phyloP scores from a whole-genome alignment of 2,888 invertebrate genomes.

The Meteorus cinctellus region DNA sequence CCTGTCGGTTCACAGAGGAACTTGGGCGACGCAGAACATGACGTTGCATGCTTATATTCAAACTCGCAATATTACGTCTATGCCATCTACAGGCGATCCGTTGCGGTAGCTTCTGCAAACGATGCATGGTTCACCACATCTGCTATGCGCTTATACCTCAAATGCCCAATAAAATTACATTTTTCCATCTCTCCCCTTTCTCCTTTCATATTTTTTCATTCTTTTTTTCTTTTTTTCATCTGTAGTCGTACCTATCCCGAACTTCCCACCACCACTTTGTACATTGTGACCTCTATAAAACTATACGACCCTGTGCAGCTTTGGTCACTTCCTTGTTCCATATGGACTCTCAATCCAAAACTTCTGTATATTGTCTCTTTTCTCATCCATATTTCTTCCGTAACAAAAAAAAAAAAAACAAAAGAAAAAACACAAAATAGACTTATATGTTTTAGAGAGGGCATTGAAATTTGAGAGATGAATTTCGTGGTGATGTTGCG shows the following conservation, averaged over 20 bases:
- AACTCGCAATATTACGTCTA: neutral
- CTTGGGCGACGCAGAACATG: neutral
- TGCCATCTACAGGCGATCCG: neutral
- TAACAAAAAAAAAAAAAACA: no score
- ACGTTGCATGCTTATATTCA: neutral
- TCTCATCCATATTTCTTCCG: neutral
- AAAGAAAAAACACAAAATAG: no score
- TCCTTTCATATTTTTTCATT: neutral
- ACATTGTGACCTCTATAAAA: conserved; percentile 49
- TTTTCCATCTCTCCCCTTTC: conserved; percentile 42
- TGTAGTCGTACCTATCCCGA: neutral
- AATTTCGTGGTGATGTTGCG: no score
- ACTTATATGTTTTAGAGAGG: no score
- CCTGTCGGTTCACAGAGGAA: no score
- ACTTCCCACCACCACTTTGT: neutral
- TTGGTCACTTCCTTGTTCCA: conserved; percentile 12
- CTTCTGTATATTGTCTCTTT: neutral
- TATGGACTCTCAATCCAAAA: conserved; percentile 1
- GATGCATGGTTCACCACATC: conserved; percentile 54
- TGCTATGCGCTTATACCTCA: conserved; percentile 22
- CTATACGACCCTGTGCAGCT: conserved; percentile 48
- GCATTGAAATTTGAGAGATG: no score
- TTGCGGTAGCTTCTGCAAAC: conserved; percentile 52
- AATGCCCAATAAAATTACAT: conserved; percentile 49
- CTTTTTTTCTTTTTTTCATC: neutral